Evolutionary conservation across 2,888 invertebrate genomes (phyloP).

Genomic region (Fabriciana adippe): DNA sequence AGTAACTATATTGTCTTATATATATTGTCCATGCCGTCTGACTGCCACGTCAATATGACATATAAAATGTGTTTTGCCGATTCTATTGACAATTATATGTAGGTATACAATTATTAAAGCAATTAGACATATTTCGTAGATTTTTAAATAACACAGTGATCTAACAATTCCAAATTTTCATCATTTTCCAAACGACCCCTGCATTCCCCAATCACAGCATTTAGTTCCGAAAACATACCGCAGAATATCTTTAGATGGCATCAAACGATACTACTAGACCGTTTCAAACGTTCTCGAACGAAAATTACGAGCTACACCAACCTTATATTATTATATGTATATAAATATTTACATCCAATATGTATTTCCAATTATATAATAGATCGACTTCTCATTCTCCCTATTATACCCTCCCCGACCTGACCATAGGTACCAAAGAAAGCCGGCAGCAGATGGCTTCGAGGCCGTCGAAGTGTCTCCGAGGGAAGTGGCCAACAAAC

Average conservation of each 20-base stretch:
- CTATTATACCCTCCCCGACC: constrained; percentile 42
- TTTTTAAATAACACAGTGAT: neutral
- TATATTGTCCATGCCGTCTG: too few species aligned
- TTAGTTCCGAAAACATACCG: constrained; percentile 55
- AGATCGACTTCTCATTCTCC: constrained; percentile 21
- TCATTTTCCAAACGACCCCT: constrained; percentile 41
- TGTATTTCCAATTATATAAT: neutral
- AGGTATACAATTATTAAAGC: neutral
- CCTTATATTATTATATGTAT: too few species aligned
- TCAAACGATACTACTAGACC: constrained; percentile 52
- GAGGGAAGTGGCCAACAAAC: constrained; percentile 57
- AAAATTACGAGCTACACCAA: too few species aligned
- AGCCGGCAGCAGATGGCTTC: constrained; percentile 64
- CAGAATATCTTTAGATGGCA: constrained; percentile 65
- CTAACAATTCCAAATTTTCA: constrained; percentile 31
- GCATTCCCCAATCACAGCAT: constrained; percentile 48
- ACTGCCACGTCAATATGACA: too few species aligned
- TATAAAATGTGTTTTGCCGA: too few species aligned
- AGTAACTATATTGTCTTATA: too few species aligned
- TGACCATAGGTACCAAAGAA: constrained; percentile 68
- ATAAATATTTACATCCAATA: too few species aligned
- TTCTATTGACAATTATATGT: constrained; percentile 1
- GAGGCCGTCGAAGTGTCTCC: constrained; percentile 69
- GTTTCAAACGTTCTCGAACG: constrained; percentile 13
- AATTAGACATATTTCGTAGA: neutral